These are phyloP conservation scores for Syngnathus rostellatus DNA, from an alignment of 2,797 vertebrate genomes.

Conservation along the genomic window DNA sequence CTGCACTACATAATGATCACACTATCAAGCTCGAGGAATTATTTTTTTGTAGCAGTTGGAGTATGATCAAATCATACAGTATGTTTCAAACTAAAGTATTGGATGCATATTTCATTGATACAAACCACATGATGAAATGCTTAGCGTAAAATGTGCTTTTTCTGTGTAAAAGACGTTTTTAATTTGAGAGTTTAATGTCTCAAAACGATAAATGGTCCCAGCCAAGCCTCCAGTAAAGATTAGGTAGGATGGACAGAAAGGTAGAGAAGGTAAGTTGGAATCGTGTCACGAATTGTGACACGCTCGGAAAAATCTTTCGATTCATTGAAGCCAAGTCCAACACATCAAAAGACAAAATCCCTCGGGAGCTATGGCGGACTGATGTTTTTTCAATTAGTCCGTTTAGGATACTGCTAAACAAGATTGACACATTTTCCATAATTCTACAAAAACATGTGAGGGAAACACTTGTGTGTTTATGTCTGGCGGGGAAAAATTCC, in stretches of 20 bases:
- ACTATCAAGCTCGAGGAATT: not conserved
- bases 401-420: not conserved
- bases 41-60: not conserved
- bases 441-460: not conserved
- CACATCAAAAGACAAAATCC: not conserved
- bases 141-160: too few species aligned
- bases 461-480: not conserved
- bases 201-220: too few species aligned
- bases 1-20: not conserved
- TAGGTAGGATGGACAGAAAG: too few species aligned
- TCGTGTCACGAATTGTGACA: too few species aligned
- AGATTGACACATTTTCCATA: conserved; percentile 3
- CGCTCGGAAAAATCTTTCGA: not conserved
- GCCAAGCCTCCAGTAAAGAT: too few species aligned
- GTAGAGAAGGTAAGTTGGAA: too few species aligned
- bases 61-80: not conserved
- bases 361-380: not conserved
- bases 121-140: not conserved
- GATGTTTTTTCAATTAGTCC: not conserved
- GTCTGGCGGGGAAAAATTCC: conserved; percentile 23
- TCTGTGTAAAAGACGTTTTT: too few species aligned
- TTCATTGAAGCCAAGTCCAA: not conserved
- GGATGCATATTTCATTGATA: not conserved
- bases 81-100: not conserved
- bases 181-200: too few species aligned